phyloP scores from a whole-genome alignment of 53 echinoderm and acorn worm genomes.

The Paracentrotus lividus region DNA sequence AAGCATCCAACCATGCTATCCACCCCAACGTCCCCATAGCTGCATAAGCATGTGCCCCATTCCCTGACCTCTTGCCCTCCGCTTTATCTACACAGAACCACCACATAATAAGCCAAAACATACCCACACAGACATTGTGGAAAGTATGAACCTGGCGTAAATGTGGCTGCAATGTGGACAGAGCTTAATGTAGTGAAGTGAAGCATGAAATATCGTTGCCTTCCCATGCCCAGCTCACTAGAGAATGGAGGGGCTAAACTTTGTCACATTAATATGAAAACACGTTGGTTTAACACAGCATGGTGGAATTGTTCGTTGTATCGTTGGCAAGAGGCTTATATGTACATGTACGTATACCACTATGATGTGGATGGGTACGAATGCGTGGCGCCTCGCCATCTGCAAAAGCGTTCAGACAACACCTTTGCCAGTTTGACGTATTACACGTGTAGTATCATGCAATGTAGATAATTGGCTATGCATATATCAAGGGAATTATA shows the following conservation, averaged over 20 bases:
- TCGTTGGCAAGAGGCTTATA: background rate
- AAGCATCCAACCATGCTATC: background rate
- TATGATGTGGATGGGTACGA: background rate
- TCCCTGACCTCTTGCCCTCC: background rate
- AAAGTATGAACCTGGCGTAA: background rate
- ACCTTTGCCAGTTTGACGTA: background rate
- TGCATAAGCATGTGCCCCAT: constrained; percentile 4
- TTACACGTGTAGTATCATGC: background rate
- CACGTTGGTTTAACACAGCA: background rate
- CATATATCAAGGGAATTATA: background rate
- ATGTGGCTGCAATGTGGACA: background rate
- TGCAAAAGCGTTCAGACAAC: constrained; percentile 1
- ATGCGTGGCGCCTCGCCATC: background rate
- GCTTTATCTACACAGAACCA: background rate
- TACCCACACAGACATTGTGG: background rate
- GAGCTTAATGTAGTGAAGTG: constrained; percentile 34
- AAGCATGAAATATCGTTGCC: constrained; percentile 51
- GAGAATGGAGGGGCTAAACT: background rate
- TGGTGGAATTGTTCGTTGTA: constrained; percentile 35
- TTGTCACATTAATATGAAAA: constrained; percentile 42
- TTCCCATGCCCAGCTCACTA: constrained; percentile 14
- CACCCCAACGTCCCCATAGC: background rate
- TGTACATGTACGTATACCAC: no score
- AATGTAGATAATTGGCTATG: background rate
- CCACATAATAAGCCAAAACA: background rate